phyloP scores from a whole-genome alignment of 2,797 vertebrate species.

The Delichon dasypus region DNA sequence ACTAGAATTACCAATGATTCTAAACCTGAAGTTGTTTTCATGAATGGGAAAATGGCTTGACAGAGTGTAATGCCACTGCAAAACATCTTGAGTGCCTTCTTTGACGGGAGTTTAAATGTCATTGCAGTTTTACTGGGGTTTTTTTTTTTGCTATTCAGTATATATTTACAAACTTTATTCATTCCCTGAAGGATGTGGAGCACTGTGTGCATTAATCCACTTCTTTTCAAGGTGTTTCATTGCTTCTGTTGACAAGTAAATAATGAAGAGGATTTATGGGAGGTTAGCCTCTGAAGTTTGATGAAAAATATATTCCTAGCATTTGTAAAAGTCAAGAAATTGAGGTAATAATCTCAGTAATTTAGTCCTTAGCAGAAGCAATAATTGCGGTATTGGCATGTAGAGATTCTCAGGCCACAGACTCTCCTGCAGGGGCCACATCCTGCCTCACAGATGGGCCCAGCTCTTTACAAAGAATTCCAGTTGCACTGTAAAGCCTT shows the following conservation, averaged over 20 bases:
- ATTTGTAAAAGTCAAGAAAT: background rate
- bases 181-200: background rate
- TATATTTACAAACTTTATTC: slow-evolving; percentile 43
- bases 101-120: slow-evolving; percentile 11
- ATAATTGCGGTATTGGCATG: background rate
- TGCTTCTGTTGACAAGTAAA: slow-evolving; percentile 25
- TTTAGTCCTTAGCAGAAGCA: background rate
- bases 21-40: background rate
- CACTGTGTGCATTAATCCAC: background rate
- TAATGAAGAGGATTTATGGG: slow-evolving; percentile 16
- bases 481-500: background rate
- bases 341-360: background rate
- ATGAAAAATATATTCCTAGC: background rate
- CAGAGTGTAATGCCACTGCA: background rate
- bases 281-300: background rate
- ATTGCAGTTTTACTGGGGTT: background rate
- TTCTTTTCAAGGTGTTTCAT: slow-evolving; percentile 20
- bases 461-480: background rate
- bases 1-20: background rate
- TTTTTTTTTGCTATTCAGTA: background rate
- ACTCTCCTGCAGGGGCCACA: background rate
- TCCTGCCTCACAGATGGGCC: background rate
- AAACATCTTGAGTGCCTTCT: background rate
- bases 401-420: background rate
- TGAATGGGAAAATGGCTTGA: background rate